A percentile compares a stretch with the other conserved stretches of the same genome.
These are phyloP conservation scores for Andinoacara biseriatus DNA, from an alignment of 2,113 vertebrate genomes.

Conservation along the genomic window DNA sequence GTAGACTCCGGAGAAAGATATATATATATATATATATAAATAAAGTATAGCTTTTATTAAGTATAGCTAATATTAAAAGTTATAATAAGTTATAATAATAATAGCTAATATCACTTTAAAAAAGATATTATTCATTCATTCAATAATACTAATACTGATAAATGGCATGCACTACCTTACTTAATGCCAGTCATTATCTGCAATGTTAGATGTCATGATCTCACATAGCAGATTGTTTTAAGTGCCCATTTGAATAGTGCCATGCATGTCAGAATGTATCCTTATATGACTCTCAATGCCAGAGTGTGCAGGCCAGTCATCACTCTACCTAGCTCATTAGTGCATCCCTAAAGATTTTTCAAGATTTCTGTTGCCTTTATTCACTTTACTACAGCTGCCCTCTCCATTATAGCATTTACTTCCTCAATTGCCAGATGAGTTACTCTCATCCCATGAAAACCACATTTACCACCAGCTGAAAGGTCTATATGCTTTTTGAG, in stretches of 20 bases:
- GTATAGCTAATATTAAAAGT: too few relatives aligned
- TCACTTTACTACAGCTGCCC: not conserved
- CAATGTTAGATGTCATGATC: not conserved
- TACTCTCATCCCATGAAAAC: slow-evolving; percentile 2
- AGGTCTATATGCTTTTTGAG: not conserved
- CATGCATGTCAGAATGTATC: not conserved
- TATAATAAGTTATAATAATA: too few relatives aligned
- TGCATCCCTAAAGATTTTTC: not conserved
- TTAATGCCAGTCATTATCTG: not conserved
- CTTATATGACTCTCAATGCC: not conserved
- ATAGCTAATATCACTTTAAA: not conserved
- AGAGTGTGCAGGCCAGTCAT: not conserved
- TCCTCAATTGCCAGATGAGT: slow-evolving; percentile 22
- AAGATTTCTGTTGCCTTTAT: not conserved
- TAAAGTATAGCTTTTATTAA: too few relatives aligned
- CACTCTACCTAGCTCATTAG: not conserved
- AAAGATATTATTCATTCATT: not conserved
- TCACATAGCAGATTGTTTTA: not conserved
- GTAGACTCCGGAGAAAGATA: too few relatives aligned
- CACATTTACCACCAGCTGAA: not conserved
- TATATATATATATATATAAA: too few relatives aligned
- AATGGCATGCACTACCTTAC: not conserved
- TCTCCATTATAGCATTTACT: slow-evolving; percentile 25
- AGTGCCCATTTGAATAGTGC: not conserved
- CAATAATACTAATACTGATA: too few relatives aligned